phyloP scores from a whole-genome alignment of 2,888 invertebrate species.

The Clanis bilineata region DNA sequence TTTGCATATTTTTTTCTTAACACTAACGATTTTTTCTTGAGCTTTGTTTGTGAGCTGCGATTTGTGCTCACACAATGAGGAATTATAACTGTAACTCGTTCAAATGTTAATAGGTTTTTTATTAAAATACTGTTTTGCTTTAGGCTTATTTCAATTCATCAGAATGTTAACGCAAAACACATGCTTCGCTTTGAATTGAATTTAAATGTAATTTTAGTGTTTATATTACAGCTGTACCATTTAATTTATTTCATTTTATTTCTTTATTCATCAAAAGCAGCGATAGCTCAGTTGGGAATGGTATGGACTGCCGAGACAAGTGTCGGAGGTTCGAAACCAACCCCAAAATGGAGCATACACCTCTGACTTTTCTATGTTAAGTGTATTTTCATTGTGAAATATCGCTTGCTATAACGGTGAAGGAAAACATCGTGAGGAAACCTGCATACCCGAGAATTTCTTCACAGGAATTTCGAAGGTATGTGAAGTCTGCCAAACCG shows the following conservation, averaged over 20 bases:
- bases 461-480: too few species aligned
- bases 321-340: too few species aligned
- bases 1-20: slow-evolving; percentile 68
- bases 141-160: slow-evolving; percentile 13
- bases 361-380: too few species aligned
- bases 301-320: too few species aligned
- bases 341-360: too few species aligned
- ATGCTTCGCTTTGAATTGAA: slow-evolving; percentile 11
- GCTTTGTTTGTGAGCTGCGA: slow-evolving; percentile 51
- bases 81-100: slow-evolving; percentile 66
- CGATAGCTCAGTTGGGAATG: too few species aligned
- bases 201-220: not conserved
- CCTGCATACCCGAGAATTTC: too few species aligned
- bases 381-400: too few species aligned
- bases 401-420: too few species aligned
- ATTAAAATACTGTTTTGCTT: slow-evolving; percentile 25
- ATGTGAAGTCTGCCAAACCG: too few species aligned
- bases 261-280: too few species aligned
- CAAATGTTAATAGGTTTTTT: slow-evolving; percentile 73
- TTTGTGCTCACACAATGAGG: slow-evolving; percentile 55
- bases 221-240: not conserved
- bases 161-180: slow-evolving; percentile 15
- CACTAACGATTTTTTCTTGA: slow-evolving; percentile 45
- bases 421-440: too few species aligned
- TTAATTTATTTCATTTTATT: not conserved